phyloP scores from a whole-genome alignment of 2,888 invertebrate species.

The Phaedon cochleariae region DNA sequence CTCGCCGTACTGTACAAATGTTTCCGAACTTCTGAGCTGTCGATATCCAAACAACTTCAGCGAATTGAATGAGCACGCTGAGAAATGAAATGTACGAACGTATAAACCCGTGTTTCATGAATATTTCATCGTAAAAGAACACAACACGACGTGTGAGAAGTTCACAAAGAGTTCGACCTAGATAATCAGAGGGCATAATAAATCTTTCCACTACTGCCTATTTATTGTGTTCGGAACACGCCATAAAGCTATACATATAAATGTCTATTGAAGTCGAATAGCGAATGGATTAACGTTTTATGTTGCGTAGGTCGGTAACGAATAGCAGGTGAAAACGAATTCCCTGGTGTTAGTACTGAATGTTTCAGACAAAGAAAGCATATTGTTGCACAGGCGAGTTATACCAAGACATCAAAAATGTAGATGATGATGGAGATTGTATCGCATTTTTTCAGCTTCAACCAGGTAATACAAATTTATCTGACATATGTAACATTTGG shows the following conservation, averaged over 20 bases:
- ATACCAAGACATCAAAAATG: too few species aligned
- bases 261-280: slow-evolving; percentile 1
- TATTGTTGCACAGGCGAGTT: too few species aligned
- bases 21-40: not conserved
- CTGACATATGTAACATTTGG: too few species aligned
- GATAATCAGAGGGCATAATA: slow-evolving; percentile 8
- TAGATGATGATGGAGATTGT: too few species aligned
- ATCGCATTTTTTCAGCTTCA: too few species aligned
- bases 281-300: slow-evolving; percentile 1
- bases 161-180: slow-evolving; percentile 3
- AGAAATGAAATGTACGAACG: not conserved
- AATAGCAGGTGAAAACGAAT: not conserved
- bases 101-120: not conserved
- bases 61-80: not conserved
- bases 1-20: not conserved
- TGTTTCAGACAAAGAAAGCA: too few species aligned
- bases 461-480: too few species aligned
- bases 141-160: not conserved
- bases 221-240: slow-evolving; percentile 15
- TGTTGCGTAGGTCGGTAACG: not conserved
- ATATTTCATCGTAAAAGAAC: not conserved
- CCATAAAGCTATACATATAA: slow-evolving; percentile 12
- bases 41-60: not conserved
- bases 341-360: too few species aligned
- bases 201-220: slow-evolving; percentile 8